A percentile compares a stretch with the other conserved stretches of the same genome.
Evolutionary conservation across 2,113 vertebrate genomes (phyloP).

Genomic region (Pristiophorus japonicus): DNA sequence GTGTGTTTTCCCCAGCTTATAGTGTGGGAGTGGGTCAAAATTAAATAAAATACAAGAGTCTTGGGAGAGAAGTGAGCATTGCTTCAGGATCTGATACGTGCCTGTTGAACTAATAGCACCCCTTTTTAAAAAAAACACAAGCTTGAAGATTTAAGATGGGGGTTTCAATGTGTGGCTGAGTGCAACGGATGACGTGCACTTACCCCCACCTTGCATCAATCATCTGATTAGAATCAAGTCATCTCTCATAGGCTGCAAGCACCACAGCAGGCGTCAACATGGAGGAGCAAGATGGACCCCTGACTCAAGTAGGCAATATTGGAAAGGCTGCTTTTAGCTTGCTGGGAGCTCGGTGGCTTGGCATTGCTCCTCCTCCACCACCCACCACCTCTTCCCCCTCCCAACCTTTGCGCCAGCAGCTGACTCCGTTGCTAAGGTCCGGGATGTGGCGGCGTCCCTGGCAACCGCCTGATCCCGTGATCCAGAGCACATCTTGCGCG

Average conservation of each 20-base stretch:
- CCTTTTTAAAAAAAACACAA: not conserved
- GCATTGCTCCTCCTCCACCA: not conserved
- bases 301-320: not conserved
- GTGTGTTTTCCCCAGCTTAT: not conserved
- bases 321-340: not conserved
- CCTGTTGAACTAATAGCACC: not conserved
- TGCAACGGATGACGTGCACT: not conserved
- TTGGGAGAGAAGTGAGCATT: not conserved
- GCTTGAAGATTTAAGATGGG: not conserved
- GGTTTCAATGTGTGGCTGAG: not conserved
- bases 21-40: not conserved
- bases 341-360: not conserved
- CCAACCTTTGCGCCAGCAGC: not conserved
- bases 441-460: conserved; percentile 20
- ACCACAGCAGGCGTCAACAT: conserved; percentile 18
- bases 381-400: not conserved
- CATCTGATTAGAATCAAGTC: conserved; percentile 6
- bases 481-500: not conserved
- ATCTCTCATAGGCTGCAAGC: conserved; percentile 7
- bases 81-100: not conserved
- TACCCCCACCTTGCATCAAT: not conserved
- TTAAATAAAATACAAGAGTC: not conserved
- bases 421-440: conserved; percentile 29
- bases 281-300: conserved; percentile 12
- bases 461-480: not conserved